phyloP scores from a whole-genome alignment of 2,888 invertebrate genomes.

The Drosophila melanocephala region DNA sequence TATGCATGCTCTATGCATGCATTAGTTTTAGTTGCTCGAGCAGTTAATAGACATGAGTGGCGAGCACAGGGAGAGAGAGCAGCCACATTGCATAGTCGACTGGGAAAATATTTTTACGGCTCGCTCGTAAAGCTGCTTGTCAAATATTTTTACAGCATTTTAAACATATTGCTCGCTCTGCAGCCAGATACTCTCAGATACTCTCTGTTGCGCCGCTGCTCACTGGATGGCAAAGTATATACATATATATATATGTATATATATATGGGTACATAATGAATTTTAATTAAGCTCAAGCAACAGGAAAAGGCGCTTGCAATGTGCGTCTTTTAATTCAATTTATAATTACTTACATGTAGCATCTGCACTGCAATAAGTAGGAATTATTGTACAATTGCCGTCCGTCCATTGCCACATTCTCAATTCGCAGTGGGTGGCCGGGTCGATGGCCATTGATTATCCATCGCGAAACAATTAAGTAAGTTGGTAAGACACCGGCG shows the following conservation, averaged over 20 bases:
- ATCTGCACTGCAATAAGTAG: slow-evolving; percentile 12
- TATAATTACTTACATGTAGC: slow-evolving; percentile 69
- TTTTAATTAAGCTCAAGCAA: slow-evolving; percentile 70
- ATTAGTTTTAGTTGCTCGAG: slow-evolving; percentile 64
- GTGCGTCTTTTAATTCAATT: slow-evolving; percentile 74
- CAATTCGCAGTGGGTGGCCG: background rate
- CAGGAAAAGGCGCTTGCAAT: slow-evolving; percentile 58
- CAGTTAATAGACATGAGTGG: slow-evolving; percentile 64
- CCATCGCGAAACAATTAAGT: slow-evolving; percentile 61
- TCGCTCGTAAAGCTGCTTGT: slow-evolving; percentile 73
- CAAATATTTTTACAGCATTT: slow-evolving; percentile 73
- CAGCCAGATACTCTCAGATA: background rate
- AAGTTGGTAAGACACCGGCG: slow-evolving; percentile 55
- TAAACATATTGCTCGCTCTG: slow-evolving; percentile 50
- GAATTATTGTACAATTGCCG: slow-evolving; percentile 32
- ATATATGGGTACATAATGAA: slow-evolving; percentile 63
- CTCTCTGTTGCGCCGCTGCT: background rate
- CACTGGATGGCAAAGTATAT: background rate
- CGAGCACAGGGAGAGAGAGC: background rate
- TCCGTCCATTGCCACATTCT: slow-evolving; percentile 21
- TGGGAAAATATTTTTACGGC: slow-evolving; percentile 69
- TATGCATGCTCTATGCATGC: slow-evolving; percentile 63
- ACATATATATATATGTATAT: background rate
- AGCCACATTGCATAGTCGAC: slow-evolving; percentile 6
- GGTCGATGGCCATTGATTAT: background rate